Conservation (phyloP, 2,888 invertebrate genomes). For the Hanleya hanleyi region DNA sequence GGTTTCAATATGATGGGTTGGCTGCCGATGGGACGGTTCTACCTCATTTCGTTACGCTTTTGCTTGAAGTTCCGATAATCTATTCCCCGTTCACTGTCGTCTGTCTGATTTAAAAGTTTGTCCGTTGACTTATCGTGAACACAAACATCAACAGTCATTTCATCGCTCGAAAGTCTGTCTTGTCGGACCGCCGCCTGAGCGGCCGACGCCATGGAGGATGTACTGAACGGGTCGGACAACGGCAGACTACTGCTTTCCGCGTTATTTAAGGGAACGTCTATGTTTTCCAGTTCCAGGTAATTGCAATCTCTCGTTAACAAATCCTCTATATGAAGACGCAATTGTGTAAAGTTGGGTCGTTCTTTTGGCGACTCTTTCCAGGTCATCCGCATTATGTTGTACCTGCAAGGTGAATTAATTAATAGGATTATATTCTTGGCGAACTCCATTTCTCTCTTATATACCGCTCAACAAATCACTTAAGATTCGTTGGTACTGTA, state of each 20-base stretch:
- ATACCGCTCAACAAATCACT: no score
- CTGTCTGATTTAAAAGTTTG: constrained; percentile 36
- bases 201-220: neutral
- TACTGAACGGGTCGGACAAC: neutral
- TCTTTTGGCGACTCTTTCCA: constrained; percentile 67
- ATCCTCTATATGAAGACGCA: constrained; percentile 63
- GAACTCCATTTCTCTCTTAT: no score
- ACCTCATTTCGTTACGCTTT: neutral
- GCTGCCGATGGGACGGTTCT: neutral
- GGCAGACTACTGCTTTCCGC: constrained; percentile 55
- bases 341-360: constrained; percentile 64
- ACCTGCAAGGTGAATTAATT: no score
- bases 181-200: constrained; percentile 14
- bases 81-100: neutral
- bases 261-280: constrained; percentile 62
- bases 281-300: constrained; percentile 69
- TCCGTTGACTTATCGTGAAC: constrained; percentile 58
- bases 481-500: no score
- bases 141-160: constrained; percentile 50
- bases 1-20: no score
- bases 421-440: no score
- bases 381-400: constrained; percentile 68
- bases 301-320: constrained; percentile 62
- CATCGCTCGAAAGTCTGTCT: constrained; percentile 45
- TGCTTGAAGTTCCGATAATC: neutral